Percentiles rank a stretch among this genome's conserved stretches.
phyloP scores from a whole-genome alignment of 2,113 vertebrate genomes.

The Ameiurus melas region DNA sequence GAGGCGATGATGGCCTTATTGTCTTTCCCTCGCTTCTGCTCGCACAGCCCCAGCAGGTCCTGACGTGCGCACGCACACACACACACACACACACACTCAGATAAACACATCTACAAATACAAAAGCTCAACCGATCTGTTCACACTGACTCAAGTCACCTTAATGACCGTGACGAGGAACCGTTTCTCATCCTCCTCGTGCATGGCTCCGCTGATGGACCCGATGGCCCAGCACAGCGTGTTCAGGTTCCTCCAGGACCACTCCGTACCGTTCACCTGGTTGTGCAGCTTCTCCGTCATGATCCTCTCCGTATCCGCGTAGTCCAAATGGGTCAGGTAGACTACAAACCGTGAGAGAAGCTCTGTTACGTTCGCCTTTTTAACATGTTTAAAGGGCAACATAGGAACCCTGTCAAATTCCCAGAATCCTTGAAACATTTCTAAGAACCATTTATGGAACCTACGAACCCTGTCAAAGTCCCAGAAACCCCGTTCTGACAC shows the following conservation, averaged over 20 bases:
- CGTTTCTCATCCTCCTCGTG: conserved; percentile 96
- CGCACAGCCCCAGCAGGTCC: conserved; percentile 93
- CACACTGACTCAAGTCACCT: conserved; percentile 70
- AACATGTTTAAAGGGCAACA: background rate
- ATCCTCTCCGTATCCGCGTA: conserved; percentile 95
- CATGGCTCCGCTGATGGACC: conserved; percentile 96
- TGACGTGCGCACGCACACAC: conserved; percentile 67
- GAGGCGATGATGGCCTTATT: conserved; percentile 98
- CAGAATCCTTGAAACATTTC: too few species aligned
- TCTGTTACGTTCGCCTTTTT: background rate
- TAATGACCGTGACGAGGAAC: conserved; percentile 96
- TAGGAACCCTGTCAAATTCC: too few species aligned
- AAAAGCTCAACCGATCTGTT: too few species aligned
- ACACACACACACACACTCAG: background rate
- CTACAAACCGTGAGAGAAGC: conserved; percentile 63
- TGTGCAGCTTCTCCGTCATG: conserved; percentile 97
- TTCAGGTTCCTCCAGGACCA: conserved; percentile 99
- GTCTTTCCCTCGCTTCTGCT: conserved; percentile 96
- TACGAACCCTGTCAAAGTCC: too few species aligned
- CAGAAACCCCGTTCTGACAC: too few species aligned
- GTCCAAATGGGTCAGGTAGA: conserved; percentile 95
- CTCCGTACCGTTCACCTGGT: conserved; percentile 94
- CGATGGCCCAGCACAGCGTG: conserved; percentile 95
- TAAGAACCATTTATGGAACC: too few species aligned
- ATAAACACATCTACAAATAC: background rate